Evolutionary conservation across 2,797 vertebrate genomes (phyloP).

Genomic region (Poeciliopsis presidionis): DNA sequence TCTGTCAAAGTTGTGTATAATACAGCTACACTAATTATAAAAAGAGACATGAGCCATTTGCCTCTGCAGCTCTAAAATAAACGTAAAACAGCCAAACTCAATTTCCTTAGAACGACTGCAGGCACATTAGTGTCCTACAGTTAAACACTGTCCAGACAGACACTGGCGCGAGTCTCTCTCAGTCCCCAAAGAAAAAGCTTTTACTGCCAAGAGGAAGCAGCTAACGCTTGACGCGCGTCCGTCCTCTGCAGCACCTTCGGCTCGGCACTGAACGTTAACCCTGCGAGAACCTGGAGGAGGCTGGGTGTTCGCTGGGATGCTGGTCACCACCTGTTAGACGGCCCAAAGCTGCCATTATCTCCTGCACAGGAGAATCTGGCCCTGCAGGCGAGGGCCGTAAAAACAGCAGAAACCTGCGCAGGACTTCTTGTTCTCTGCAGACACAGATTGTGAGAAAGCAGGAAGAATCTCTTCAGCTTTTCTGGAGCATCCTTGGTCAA

Average conservation of each 20-base stretch:
- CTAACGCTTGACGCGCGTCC: constrained; percentile 45
- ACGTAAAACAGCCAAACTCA: constrained; percentile 61
- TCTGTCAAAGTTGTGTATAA: constrained; percentile 49
- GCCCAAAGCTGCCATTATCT: constrained; percentile 82
- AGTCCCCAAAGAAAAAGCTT: constrained; percentile 28
- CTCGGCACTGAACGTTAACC: constrained; percentile 37
- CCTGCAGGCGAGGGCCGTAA: constrained; percentile 80
- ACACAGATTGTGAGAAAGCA: constrained; percentile 65
- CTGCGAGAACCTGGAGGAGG: constrained; percentile 43
- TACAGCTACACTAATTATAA: constrained; percentile 52
- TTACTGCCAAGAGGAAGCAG: constrained; percentile 44
- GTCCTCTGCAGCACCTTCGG: constrained; percentile 34
- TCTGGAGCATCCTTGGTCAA: constrained; percentile 50
- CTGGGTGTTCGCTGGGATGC: constrained; percentile 70
- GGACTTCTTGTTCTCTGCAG: constrained; percentile 60
- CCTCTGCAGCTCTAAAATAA: constrained; percentile 39
- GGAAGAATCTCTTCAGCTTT: constrained; percentile 67
- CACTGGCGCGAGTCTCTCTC: constrained; percentile 58
- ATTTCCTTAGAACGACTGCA: constrained; percentile 62
- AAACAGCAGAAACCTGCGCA: constrained; percentile 61
- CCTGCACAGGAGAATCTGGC: constrained; percentile 77
- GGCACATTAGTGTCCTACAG: constrained; percentile 52
- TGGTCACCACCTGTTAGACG: constrained; percentile 82
- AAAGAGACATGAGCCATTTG: constrained; percentile 51
- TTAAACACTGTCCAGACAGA: constrained; percentile 57